These are phyloP conservation scores for Brachyhypopomus gauderio DNA, from an alignment of 2,113 vertebrate species.

Conservation along the genomic window DNA sequence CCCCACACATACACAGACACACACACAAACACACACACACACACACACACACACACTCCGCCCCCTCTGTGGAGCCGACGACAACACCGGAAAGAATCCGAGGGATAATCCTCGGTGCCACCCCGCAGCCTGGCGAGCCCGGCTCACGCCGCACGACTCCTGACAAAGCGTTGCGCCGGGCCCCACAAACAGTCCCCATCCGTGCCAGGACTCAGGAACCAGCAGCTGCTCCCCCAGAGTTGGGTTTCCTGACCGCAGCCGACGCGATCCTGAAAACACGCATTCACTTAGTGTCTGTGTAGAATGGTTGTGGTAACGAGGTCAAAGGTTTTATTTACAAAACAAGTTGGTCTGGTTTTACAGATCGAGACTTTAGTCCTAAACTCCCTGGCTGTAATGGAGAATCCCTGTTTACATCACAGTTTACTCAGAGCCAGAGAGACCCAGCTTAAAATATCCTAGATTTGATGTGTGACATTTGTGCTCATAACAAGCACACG, in stretches of 20 bases:
- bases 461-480: too few species aligned
- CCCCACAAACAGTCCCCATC: slow-evolving; percentile 34
- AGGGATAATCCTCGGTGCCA: slow-evolving; percentile 36
- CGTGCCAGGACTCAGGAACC: slow-evolving; percentile 36
- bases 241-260: slow-evolving; percentile 11
- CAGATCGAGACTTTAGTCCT: too few species aligned
- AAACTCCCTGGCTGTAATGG: too few species aligned
- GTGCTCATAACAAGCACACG: too few species aligned
- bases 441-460: too few species aligned
- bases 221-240: slow-evolving; percentile 18
- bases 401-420: too few species aligned
- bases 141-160: slow-evolving; percentile 47
- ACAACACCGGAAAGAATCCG: slow-evolving; percentile 16
- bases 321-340: too few species aligned
- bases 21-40: too few species aligned
- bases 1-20: too few species aligned
- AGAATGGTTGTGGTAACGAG: background rate
- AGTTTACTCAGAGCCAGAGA: too few species aligned
- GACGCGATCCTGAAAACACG: background rate
- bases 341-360: too few species aligned
- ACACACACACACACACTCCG: too few species aligned
- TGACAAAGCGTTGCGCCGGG: slow-evolving; percentile 50
- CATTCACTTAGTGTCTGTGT: background rate
- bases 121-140: slow-evolving; percentile 52
- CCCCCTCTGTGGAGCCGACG: slow-evolving; percentile 3